A percentile compares a stretch with the other conserved stretches of the same genome.
phyloP scores from a whole-genome alignment of 2,797 vertebrate species.

The Ibycter americanus region DNA sequence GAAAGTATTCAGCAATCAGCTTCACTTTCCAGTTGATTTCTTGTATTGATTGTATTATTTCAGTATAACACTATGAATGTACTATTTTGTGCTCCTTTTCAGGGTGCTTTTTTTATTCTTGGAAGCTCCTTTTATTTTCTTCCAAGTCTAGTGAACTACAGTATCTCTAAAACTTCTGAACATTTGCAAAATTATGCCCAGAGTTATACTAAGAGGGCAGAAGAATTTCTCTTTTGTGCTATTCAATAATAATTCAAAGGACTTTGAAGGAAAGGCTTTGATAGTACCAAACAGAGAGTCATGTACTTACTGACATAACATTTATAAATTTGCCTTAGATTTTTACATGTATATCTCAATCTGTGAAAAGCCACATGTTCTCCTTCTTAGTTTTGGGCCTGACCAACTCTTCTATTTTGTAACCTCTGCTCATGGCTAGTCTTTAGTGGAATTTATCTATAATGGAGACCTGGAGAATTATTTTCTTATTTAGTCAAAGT shows the following conservation, averaged over 20 bases:
- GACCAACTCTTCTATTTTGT: not conserved
- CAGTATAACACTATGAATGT: not conserved
- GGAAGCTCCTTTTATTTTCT: not conserved
- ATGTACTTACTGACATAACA: not conserved
- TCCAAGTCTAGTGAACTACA: not conserved
- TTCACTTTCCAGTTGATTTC: constrained; percentile 20
- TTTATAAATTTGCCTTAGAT: not conserved
- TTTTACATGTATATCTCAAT: not conserved
- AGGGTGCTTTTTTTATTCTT: not conserved
- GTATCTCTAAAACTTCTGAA: not conserved
- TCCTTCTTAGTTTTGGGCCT: not conserved
- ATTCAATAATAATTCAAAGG: not conserved
- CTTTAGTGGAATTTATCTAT: not conserved
- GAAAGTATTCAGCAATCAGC: not conserved
- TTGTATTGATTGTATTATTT: constrained; percentile 28
- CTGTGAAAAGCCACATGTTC: not conserved
- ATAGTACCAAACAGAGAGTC: not conserved
- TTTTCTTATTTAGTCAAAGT: not conserved
- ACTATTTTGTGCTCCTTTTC: not conserved
- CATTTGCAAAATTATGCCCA: not conserved
- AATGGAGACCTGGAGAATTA: not conserved
- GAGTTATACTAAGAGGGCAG: not conserved
- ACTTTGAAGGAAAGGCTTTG: not conserved
- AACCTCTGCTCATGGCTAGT: not conserved
- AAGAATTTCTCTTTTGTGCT: not conserved